Evolutionary conservation across 2,113 vertebrate genomes (phyloP).

Genomic region (Chelonoidis abingdonii): DNA sequence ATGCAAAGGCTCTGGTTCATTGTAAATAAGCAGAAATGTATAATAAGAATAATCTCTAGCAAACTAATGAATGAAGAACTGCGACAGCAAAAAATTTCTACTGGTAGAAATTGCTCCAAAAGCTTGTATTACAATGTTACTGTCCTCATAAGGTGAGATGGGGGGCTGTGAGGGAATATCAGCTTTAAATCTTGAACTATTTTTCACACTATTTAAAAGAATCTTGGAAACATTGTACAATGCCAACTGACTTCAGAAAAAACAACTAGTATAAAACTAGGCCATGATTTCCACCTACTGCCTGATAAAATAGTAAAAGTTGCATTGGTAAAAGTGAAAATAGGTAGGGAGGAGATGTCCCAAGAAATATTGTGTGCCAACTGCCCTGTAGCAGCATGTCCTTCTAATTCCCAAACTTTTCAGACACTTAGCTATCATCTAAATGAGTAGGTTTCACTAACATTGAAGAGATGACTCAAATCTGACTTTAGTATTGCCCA

Average conservation of each 20-base stretch:
- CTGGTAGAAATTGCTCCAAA: background rate
- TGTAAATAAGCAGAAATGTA: background rate
- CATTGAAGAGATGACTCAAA: background rate
- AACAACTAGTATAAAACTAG: background rate
- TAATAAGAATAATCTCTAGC: background rate
- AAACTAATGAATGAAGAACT: background rate
- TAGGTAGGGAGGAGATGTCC: background rate
- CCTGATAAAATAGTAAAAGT: background rate
- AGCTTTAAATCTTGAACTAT: background rate
- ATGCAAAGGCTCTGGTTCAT: background rate
- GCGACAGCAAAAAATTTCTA: background rate
- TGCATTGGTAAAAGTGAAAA: background rate
- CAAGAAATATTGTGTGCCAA: background rate
- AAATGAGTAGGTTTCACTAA: background rate
- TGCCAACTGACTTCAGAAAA: background rate
- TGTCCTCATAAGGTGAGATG: rapidly evolving
- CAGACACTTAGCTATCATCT: background rate
- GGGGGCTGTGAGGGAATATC: background rate
- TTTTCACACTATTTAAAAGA: background rate
- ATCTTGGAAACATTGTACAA: background rate
- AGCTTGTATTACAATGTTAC: background rate
- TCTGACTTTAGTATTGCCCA: background rate
- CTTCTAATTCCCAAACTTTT: background rate
- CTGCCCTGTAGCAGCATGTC: background rate
- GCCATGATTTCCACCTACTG: background rate